These are phyloP conservation scores for Acleris literana DNA, from an alignment of 2,888 invertebrate genomes.

Conservation along the genomic window DNA sequence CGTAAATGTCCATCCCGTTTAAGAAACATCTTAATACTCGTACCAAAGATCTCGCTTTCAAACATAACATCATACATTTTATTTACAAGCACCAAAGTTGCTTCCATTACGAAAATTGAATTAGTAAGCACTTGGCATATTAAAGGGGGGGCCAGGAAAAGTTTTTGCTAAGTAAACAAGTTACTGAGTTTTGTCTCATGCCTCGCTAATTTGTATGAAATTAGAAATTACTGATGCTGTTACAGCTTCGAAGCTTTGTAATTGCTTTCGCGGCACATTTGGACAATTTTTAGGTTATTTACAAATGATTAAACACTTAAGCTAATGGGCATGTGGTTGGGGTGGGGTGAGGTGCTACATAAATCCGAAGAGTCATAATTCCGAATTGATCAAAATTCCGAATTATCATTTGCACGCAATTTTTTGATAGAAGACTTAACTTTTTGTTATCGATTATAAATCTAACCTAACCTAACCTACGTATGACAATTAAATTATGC, in stretches of 20 bases:
- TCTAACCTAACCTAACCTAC: too few species aligned
- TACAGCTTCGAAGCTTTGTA: slow-evolving; percentile 1
- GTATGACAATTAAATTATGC: too few species aligned
- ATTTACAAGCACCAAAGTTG: slow-evolving; percentile 19
- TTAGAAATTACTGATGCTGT: slow-evolving; percentile 29
- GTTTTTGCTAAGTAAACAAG: slow-evolving; percentile 24
- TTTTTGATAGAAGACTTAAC: too few species aligned
- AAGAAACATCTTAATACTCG: neutral
- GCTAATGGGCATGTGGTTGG: too few species aligned
- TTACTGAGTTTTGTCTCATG: slow-evolving; percentile 26
- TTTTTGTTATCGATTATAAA: too few species aligned
- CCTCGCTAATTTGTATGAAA: slow-evolving; percentile 14
- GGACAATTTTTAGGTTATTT: neutral
- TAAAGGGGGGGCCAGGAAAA: slow-evolving; percentile 22
- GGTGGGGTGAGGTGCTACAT: too few species aligned
- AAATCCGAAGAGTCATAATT: too few species aligned
- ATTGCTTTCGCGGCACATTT: slow-evolving; percentile 10
- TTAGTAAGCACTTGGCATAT: slow-evolving; percentile 33
- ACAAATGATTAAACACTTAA: too few species aligned
- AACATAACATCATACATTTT: slow-evolving; percentile 19
- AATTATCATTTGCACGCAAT: too few species aligned
- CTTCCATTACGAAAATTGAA: slow-evolving; percentile 32
- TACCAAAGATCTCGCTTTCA: neutral
- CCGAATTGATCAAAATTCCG: too few species aligned
- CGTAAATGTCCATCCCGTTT: too few species aligned